These are phyloP conservation scores for Porites lutea DNA, from an alignment of 64 coral and sea anemone species.

Conservation along the genomic window DNA sequence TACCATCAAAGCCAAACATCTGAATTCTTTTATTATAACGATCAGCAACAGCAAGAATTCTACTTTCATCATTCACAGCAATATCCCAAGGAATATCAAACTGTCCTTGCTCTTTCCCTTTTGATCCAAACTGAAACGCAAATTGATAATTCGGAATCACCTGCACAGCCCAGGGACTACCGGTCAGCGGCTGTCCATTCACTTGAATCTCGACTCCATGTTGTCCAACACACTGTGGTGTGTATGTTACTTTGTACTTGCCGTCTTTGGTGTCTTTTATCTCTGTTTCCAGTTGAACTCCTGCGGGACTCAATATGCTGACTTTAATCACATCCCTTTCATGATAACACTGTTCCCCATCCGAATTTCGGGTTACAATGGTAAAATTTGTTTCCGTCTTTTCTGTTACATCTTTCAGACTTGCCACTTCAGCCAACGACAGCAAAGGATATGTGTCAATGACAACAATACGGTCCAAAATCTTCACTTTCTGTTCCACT, in stretches of 20 bases:
- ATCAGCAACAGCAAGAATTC: conserved; percentile 13
- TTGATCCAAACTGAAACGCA: conserved; percentile 1
- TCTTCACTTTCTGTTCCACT: background rate
- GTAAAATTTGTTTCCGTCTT: background rate
- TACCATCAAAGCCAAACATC: conserved; percentile 23
- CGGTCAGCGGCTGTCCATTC: conserved; percentile 13
- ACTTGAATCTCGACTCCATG: background rate
- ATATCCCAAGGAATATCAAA: background rate
- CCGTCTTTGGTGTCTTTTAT: background rate
- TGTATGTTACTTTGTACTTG: conserved; percentile 19
- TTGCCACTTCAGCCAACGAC: too few relatives aligned
- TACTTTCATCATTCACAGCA: background rate
- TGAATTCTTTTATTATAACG: background rate
- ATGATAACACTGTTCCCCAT: background rate
- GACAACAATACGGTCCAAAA: background rate
- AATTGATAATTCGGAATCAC: too few relatives aligned
- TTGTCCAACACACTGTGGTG: background rate
- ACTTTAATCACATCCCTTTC: background rate
- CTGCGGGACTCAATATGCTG: background rate
- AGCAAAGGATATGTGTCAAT: background rate
- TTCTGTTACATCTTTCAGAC: background rate
- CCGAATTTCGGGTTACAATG: conserved; percentile 6
- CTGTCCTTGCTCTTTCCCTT: background rate
- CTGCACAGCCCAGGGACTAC: background rate
- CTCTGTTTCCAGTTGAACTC: background rate